phyloP scores from a whole-genome alignment of 2,113 vertebrate species.

The Calyptomena viridis region DNA sequence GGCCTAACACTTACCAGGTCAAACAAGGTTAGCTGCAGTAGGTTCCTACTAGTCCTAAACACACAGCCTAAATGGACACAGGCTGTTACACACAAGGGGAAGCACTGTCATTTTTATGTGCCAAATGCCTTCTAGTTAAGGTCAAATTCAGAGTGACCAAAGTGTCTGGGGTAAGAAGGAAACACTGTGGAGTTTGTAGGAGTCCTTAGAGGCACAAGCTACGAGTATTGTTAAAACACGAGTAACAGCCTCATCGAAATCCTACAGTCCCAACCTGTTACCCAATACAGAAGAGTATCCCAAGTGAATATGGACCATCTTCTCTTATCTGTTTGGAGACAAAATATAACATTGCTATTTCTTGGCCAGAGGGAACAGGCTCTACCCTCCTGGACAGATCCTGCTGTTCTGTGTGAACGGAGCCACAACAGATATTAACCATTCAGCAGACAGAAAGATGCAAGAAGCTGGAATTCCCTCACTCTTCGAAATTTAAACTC shows the following conservation, averaged over 20 bases:
- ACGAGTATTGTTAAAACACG: not conserved
- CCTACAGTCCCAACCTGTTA: not conserved
- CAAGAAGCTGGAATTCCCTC: not conserved
- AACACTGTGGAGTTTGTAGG: not conserved
- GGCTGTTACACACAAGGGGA: not conserved
- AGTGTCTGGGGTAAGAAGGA: not conserved
- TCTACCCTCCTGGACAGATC: not conserved
- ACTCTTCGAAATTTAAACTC: not conserved
- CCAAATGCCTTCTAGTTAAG: not conserved
- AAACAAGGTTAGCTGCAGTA: not conserved
- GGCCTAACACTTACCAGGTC: not conserved
- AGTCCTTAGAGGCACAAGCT: not conserved
- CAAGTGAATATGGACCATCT: not conserved
- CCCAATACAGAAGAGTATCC: not conserved
- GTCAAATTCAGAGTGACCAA: not conserved
- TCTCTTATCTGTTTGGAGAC: not conserved
- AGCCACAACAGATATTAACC: not conserved
- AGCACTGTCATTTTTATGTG: not conserved
- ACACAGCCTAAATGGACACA: rapidly evolving
- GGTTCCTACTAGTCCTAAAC: not conserved
- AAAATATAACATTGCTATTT: not conserved
- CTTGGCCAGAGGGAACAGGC: not conserved
- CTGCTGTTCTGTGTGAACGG: not conserved
- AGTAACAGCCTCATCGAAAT: not conserved
- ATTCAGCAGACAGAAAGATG: not conserved